Evolutionary conservation across 2,797 vertebrate genomes (phyloP).

Genomic region (Fistularia tabacaria): DNA sequence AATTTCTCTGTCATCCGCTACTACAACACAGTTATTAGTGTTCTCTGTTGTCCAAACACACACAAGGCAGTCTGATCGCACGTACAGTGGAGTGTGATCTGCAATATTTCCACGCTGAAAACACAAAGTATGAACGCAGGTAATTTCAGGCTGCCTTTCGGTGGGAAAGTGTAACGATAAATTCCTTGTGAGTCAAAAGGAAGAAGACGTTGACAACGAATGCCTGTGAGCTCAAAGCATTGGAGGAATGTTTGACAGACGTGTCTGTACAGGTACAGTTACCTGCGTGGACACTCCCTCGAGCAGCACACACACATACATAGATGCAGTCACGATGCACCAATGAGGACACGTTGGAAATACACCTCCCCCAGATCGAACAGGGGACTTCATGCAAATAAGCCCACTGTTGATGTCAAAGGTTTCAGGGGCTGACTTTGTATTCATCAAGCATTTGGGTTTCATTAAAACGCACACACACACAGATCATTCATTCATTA

Average conservation of each 20-base stretch:
- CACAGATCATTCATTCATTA: too few species aligned
- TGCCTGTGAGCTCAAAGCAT: slow-evolving; percentile 4
- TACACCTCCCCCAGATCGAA: too few species aligned
- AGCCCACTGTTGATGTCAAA: too few species aligned
- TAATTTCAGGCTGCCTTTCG: too few species aligned
- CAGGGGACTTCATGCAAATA: too few species aligned
- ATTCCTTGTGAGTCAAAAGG: neutral
- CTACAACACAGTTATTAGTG: neutral
- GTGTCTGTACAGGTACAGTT: slow-evolving; percentile 43
- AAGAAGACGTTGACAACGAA: slow-evolving; percentile 5
- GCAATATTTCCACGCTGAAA: slow-evolving; percentile 4
- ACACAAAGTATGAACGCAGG: neutral
- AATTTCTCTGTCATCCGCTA: neutral
- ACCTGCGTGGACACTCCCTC: slow-evolving; percentile 1
- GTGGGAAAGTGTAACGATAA: too few species aligned
- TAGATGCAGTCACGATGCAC: slow-evolving; percentile 7
- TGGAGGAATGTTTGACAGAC: slow-evolving; percentile 45
- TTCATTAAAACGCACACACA: too few species aligned
- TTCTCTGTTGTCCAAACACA: neutral
- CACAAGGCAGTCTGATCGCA: neutral
- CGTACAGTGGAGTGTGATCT: neutral
- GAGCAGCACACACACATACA: neutral
- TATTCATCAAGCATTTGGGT: too few species aligned
- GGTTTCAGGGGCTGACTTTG: too few species aligned
- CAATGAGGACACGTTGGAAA: too few species aligned